Percentiles rank a stretch among this genome's conserved stretches.
Evolutionary conservation across 2,797 vertebrate genomes (phyloP).

Genomic region (Menidia menidia): DNA sequence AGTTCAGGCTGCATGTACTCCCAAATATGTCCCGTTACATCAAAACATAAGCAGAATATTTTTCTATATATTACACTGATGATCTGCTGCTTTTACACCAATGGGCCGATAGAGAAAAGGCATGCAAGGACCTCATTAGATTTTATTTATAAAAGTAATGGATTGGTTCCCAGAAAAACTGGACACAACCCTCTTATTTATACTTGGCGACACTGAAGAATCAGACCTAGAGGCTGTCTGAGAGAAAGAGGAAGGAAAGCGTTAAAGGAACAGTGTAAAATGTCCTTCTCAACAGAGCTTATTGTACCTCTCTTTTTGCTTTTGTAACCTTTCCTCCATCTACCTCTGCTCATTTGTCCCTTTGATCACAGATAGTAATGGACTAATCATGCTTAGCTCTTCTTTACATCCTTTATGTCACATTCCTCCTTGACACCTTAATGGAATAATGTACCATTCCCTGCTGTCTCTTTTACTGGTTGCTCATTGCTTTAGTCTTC

Average conservation of each 20-base stretch:
- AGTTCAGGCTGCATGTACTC: constrained; percentile 18
- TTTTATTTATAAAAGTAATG: too few relatives aligned
- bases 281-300: constrained; percentile 31
- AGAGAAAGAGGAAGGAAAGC: constrained; percentile 7
- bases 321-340: constrained; percentile 54
- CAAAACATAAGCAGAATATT: constrained; percentile 1
- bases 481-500: constrained; percentile 56
- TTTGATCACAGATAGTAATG: constrained; percentile 55
- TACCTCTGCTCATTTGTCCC: constrained; percentile 49
- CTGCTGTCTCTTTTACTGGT: constrained; percentile 33
- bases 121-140: too few relatives aligned
- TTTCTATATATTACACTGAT: neutral
- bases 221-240: constrained; percentile 4
- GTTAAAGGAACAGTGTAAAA: constrained; percentile 36
- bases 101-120: neutral
- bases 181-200: constrained; percentile 18
- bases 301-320: constrained; percentile 49
- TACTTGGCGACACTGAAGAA: constrained; percentile 34
- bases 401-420: constrained; percentile 45
- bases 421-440: constrained; percentile 40
- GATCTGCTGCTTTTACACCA: neutral
- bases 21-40: constrained; percentile 9
- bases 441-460: constrained; percentile 41
- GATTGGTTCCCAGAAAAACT: too few relatives aligned
- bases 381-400: constrained; percentile 51